Conservation (phyloP, 2,888 invertebrate species). For the Clostera curtula region DNA sequence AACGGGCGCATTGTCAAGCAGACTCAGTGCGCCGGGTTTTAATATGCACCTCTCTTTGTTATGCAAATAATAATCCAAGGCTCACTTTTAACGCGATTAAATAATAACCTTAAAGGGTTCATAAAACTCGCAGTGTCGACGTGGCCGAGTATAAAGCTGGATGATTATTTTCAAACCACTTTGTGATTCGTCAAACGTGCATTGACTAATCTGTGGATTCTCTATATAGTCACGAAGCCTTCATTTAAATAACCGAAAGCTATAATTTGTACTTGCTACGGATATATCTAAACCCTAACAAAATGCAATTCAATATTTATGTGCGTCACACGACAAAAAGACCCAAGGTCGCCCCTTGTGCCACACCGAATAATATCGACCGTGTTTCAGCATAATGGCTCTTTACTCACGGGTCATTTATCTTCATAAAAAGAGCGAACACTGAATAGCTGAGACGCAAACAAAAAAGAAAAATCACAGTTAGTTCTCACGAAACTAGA, state of each 20-base stretch:
- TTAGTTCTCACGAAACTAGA: slow-evolving; percentile 15
- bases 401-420: slow-evolving; percentile 29
- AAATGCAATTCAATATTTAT: slow-evolving; percentile 9
- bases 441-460: slow-evolving; percentile 15
- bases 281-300: slow-evolving; percentile 5
- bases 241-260: too few relatives aligned
- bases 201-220: slow-evolving; percentile 12
- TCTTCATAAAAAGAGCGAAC: slow-evolving; percentile 26
- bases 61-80: slow-evolving; percentile 36
- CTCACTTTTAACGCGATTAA: slow-evolving; percentile 23
- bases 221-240: slow-evolving; percentile 29
- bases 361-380: slow-evolving; percentile 21
- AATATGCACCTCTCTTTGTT: slow-evolving; percentile 40
- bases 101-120: slow-evolving; percentile 12
- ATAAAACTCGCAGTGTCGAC: slow-evolving; percentile 15
- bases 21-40: too few relatives aligned
- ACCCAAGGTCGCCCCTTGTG: slow-evolving; percentile 24
- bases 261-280: not conserved
- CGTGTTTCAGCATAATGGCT: slow-evolving; percentile 19
- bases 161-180: slow-evolving; percentile 20
- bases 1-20: slow-evolving; percentile 35
- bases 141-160: slow-evolving; percentile 23
- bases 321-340: slow-evolving; percentile 12
- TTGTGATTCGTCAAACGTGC: slow-evolving; percentile 10
- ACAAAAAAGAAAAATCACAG: slow-evolving; percentile 26